Evolutionary conservation across 1,140 invertebrate genomes (phyloP), one percentile per base, ranked within the genome.

Genomic region (Bombyx mori): DNA sequence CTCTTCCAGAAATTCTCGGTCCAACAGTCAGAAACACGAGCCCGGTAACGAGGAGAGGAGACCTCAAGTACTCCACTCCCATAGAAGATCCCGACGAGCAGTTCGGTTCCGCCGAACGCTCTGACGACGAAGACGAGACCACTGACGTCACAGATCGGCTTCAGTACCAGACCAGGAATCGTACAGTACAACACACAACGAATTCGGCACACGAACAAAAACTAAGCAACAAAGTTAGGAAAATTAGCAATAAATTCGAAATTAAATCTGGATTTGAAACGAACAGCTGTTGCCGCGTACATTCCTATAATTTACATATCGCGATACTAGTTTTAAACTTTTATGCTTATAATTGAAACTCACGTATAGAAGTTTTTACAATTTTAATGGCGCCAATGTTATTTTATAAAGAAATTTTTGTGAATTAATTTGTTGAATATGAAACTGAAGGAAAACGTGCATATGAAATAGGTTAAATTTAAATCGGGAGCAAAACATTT

Each of bases 101-200:
- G 52, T 85, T 82, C 48, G 84, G 81, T 1, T 84, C 82, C 3
- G 84, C 82, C 7, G 84, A 87, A 26, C 70, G 69, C 10, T 74
- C 79, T 12, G 84, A 87, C 42, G 84, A 86, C 55, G 84, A 87
- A 73, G 84, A 87, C 42, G 82, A 86, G 22, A 71, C 49, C 7
- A 78, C 82, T 56, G 47, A 63, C 6, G 57, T 57, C 6, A 70
- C 63, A 6, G 26, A 35, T 5, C 26, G 26, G 26, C 4, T 5
- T 5, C 26, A 35, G 26, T 35, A 35, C 4, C 7, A 82, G 86
- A 26, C 70, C 5, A 80, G 67, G 68, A 80, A 79, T 49, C 67
- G 57, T 61, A 72, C 60, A 8, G 45, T 58, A 54, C 47, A 63
- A 59, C 55, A 68, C 56, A 48, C 61, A 7, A 61, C 66, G 22